phyloP scores from a whole-genome alignment of 2,113 vertebrate genomes.

The Microtus ochrogaster region DNA sequence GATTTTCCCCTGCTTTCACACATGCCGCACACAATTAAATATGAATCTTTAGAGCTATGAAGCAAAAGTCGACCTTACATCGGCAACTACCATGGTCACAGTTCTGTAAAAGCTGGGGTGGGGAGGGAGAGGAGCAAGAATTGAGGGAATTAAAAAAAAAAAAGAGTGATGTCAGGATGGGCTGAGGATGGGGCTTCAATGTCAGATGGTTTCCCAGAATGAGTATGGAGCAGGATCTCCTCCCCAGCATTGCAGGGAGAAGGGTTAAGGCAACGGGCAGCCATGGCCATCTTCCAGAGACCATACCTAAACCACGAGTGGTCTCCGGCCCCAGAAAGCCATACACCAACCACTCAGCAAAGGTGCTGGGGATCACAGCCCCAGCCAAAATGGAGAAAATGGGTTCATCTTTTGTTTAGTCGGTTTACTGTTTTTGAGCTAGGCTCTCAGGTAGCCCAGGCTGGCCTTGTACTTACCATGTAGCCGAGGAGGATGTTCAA shows the following conservation, averaged over 20 bases:
- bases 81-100: background rate
- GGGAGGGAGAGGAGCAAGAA: background rate
- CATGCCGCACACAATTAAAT: background rate
- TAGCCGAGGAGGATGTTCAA: background rate
- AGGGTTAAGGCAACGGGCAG: background rate
- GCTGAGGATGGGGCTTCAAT: background rate
- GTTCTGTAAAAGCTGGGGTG: background rate
- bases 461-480: background rate
- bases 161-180: background rate
- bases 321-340: background rate
- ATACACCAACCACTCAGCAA: background rate
- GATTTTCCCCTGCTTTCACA: background rate
- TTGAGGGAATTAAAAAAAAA: background rate
- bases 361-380: background rate
- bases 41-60: constrained; percentile 17
- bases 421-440: background rate
- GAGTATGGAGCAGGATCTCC: background rate
- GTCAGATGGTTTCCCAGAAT: background rate
- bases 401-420: background rate
- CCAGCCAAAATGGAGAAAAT: background rate
- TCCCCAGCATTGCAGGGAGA: background rate
- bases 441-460: background rate
- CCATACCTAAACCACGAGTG: background rate
- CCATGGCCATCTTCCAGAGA: background rate
- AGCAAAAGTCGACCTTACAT: background rate